A percentile compares a stretch with the other conserved stretches of the same genome.
Conservation (phyloP, 1,140 invertebrate species). For the Conopomorpha cramerella region DNA sequence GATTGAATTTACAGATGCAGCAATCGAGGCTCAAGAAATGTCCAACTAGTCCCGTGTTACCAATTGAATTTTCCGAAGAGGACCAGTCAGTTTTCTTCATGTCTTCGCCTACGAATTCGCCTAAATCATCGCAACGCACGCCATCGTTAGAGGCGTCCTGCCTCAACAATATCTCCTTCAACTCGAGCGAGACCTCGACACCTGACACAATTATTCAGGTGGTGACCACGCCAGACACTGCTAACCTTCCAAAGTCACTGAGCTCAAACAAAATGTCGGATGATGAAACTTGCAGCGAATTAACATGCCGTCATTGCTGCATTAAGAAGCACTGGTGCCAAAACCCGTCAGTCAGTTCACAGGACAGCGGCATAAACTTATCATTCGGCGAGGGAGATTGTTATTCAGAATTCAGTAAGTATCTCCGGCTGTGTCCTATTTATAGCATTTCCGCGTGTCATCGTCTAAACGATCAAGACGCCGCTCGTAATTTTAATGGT, state of each 20-base stretch:
- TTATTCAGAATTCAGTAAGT: slow-evolving; percentile 46
- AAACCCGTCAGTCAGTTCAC: slow-evolving; percentile 71
- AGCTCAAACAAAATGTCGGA: slow-evolving; percentile 58
- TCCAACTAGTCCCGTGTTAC: slow-evolving; percentile 49
- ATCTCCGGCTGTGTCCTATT: no score
- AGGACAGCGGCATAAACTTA: slow-evolving; percentile 77
- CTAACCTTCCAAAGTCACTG: slow-evolving; percentile 44
- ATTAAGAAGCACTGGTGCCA: slow-evolving; percentile 65
- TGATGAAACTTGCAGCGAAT: slow-evolving; percentile 50
- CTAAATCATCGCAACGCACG: slow-evolving; percentile 45
- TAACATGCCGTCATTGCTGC: slow-evolving; percentile 44
- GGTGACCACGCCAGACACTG: slow-evolving; percentile 35
- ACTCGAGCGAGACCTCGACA: slow-evolving; percentile 56
- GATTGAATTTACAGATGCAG: slow-evolving; percentile 33
- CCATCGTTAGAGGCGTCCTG: slow-evolving; percentile 44
- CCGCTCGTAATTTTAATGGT: no score
- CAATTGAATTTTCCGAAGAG: slow-evolving; percentile 22
- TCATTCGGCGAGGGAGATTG: slow-evolving; percentile 72
- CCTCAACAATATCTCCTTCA: slow-evolving; percentile 51
- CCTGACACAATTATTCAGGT: slow-evolving; percentile 58
- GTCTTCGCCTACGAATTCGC: slow-evolving; percentile 29
- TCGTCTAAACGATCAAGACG: no score
- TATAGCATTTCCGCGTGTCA: no score
- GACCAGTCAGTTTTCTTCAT: slow-evolving; percentile 23
- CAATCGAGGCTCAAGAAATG: slow-evolving; percentile 41